phyloP scores from a whole-genome alignment of 1,140 invertebrate genomes.

The Heliconius nattereri region DNA sequence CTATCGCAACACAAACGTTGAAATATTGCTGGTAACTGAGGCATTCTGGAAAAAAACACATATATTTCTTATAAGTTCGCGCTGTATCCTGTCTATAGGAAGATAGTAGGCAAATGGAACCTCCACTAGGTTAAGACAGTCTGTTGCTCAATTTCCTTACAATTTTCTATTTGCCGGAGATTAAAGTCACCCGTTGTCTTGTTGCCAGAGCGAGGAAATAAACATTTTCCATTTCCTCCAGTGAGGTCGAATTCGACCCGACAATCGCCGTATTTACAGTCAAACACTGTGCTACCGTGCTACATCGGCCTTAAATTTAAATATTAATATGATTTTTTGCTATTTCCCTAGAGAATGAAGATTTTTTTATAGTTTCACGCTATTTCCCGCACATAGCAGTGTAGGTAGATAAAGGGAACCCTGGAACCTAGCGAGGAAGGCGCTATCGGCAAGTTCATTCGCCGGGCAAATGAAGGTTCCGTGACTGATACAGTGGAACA shows the following conservation, averaged over 20 bases:
- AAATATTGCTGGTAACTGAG: conserved; percentile 30
- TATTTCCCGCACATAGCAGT: background rate
- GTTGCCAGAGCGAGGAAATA: background rate
- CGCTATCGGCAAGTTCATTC: no score
- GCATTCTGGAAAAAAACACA: conserved; percentile 31
- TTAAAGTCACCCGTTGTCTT: background rate
- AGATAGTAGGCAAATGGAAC: background rate
- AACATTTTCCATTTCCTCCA: background rate
- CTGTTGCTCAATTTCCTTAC: background rate
- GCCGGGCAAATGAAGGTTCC: no score
- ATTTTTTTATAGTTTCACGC: background rate
- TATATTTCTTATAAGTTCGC: background rate
- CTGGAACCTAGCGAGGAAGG: no score
- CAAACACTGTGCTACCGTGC: background rate
- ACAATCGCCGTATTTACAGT: background rate
- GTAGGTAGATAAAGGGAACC: background rate
- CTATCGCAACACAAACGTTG: conserved; percentile 19
- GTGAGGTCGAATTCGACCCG: background rate
- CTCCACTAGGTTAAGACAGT: background rate
- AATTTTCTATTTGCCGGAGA: no score
- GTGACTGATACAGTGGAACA: no score
- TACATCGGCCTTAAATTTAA: no score
- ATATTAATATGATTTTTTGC: no score
- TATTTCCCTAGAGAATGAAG: no score
- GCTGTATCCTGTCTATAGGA: background rate